Conservation (phyloP, 1,140 invertebrate genomes). For the Telenomus remus region DNA sequence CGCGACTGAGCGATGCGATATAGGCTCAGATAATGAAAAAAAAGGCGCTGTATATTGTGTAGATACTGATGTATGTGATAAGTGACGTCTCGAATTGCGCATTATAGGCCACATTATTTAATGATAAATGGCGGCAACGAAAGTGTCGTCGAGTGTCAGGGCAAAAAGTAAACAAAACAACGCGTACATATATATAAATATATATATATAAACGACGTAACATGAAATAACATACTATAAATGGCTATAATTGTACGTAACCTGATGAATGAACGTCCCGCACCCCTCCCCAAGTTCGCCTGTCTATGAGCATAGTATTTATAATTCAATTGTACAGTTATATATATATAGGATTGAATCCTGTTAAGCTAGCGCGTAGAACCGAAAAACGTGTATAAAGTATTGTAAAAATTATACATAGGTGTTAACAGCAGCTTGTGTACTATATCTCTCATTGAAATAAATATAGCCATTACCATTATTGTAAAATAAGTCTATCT, state of each 20-base stretch:
- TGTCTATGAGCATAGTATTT: conserved; percentile 60
- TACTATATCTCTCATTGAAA: conserved; percentile 75
- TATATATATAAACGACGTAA: conserved; percentile 5
- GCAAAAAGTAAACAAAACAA: conserved; percentile 24
- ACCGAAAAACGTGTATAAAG: conserved; percentile 73
- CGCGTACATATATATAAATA: conserved; percentile 45
- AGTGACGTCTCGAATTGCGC: conserved; percentile 66
- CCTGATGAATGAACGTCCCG: neutral
- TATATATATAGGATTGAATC: conserved; percentile 67
- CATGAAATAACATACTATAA: conserved; percentile 24
- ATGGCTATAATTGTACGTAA: conserved; percentile 48
- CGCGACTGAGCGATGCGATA: conserved; percentile 30
- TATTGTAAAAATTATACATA: conserved; percentile 77
- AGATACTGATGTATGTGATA: conserved; percentile 71
- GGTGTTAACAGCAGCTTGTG: conserved; percentile 75
- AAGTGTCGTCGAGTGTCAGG: conserved; percentile 21
- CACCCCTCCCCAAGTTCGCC: conserved; percentile 12
- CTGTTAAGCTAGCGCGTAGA: conserved; percentile 70
- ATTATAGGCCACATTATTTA: conserved; percentile 57
- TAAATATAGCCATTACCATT: conserved; percentile 73
- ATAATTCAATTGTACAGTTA: conserved; percentile 71
- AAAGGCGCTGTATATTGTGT: conserved; percentile 69
- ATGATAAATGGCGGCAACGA: conserved; percentile 31
- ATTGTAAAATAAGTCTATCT: conserved; percentile 36
- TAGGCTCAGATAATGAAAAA: conserved; percentile 48